A percentile compares a stretch with the other conserved stretches of the same genome.
These are phyloP conservation scores for Anguilla obscura DNA, from an alignment of 2,797 vertebrate species.

Conservation along the genomic window DNA sequence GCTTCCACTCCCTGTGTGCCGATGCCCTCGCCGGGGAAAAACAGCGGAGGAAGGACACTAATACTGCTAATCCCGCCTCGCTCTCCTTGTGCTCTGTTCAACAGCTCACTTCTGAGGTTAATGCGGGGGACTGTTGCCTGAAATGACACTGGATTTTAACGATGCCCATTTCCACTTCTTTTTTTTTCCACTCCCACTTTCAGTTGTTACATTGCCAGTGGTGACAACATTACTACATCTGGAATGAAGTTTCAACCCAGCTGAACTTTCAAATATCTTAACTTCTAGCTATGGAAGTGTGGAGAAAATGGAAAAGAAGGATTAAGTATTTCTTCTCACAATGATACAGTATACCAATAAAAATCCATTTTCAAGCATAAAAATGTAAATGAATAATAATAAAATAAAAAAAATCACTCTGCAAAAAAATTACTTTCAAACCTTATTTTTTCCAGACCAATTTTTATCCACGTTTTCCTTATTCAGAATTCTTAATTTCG, in stretches of 20 bases:
- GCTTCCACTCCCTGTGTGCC: not conserved
- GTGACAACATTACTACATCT: slow-evolving; percentile 10
- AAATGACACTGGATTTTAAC: slow-evolving; percentile 19
- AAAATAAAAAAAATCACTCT: not conserved
- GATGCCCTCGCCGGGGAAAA: slow-evolving; percentile 3
- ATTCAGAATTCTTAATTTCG: no score
- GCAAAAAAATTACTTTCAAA: not conserved
- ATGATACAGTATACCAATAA: not conserved
- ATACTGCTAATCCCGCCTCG: not conserved
- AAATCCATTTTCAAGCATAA: not conserved
- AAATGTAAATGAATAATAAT: no score
- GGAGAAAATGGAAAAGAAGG: not conserved
- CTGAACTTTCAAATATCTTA: not conserved
- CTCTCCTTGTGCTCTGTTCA: not conserved
- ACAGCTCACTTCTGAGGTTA: slow-evolving; percentile 12
- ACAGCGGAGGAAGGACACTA: not conserved
- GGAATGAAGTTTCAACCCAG: slow-evolving; percentile 14
- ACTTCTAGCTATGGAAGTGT: not conserved
- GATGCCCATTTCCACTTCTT: not conserved
- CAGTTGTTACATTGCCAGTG: slow-evolving; percentile 5
- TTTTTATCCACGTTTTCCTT: not conserved
- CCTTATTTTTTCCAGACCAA: no score
- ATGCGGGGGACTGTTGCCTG: slow-evolving; percentile 16
- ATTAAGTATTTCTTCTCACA: not conserved
- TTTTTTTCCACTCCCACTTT: not conserved